These are phyloP conservation scores for Chirona hameri DNA, from an alignment of 2,888 invertebrate genomes.

Conservation along the genomic window DNA sequence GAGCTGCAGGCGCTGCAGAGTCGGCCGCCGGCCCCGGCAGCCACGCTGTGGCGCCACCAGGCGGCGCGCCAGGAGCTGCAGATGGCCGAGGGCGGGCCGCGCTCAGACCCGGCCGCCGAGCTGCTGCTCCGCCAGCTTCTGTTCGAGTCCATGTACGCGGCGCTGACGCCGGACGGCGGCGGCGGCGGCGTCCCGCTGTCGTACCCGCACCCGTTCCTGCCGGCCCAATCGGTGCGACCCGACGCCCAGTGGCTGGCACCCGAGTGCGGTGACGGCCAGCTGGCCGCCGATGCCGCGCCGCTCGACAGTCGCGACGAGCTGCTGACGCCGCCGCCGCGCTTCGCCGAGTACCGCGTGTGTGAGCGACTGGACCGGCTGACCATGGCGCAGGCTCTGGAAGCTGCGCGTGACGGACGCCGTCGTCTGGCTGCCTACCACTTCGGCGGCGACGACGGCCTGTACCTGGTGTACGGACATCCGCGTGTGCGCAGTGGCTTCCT, in stretches of 20 bases:
- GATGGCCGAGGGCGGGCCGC: background rate
- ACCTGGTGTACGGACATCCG: constrained; percentile 25
- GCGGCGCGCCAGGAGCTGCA: background rate
- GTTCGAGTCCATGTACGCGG: constrained; percentile 28
- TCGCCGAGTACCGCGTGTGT: background rate
- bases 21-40: background rate
- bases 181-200: background rate
- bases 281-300: background rate
- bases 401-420: background rate
- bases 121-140: background rate
- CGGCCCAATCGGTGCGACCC: background rate
- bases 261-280: constrained; percentile 7
- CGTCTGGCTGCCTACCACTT: constrained; percentile 11
- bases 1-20: background rate
- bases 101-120: background rate
- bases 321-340: background rate
- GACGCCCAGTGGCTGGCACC: background rate
- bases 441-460: constrained; percentile 27
- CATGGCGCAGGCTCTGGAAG: constrained; percentile 3
- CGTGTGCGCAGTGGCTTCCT: background rate
- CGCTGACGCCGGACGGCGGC: background rate
- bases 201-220: constrained; percentile 26
- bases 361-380: constrained; percentile 26
- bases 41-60: background rate
- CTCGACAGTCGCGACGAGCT: background rate